A percentile compares a stretch with the other conserved stretches of the same genome.
Evolutionary conservation across 2,888 invertebrate species (phyloP).

Genomic region (Lymantria monacha): DNA sequence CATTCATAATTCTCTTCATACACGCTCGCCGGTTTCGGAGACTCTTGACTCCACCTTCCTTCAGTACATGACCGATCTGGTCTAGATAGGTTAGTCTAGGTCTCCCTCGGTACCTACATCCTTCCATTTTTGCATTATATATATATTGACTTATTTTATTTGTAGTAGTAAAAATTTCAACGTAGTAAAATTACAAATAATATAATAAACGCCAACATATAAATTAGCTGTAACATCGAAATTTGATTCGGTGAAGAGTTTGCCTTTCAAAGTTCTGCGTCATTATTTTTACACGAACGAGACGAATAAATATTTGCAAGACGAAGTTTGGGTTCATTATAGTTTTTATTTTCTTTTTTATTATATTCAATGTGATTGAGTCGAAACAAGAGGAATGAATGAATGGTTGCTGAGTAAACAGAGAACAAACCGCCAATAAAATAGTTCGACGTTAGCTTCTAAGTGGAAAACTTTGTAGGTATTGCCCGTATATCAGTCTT

Average conservation of each 20-base stretch:
- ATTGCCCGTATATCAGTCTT: conserved; percentile 58
- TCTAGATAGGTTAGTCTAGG: too few relatives aligned
- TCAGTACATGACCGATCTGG: too few relatives aligned
- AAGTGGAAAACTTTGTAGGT: conserved; percentile 61
- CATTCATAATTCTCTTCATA: too few relatives aligned
- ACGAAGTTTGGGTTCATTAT: conserved; percentile 66
- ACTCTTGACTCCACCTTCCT: too few relatives aligned
- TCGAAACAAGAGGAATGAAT: conserved; percentile 67
- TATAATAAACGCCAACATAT: conserved; percentile 39
- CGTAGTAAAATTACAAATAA: conserved; percentile 19
- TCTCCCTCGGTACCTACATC: too few relatives aligned
- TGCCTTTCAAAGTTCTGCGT: conserved; percentile 39
- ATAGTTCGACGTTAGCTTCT: conserved; percentile 57
- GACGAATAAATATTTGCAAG: conserved; percentile 68
- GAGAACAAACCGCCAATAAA: conserved; percentile 57
- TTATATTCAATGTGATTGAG: conserved; percentile 67
- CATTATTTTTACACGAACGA: conserved; percentile 53
- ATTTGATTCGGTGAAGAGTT: conserved; percentile 27
- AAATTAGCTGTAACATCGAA: conserved; percentile 46
- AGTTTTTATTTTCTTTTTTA: conserved; percentile 71
- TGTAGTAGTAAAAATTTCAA: conserved; percentile 11
- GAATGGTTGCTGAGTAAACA: conserved; percentile 46
- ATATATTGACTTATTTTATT: conserved; percentile 2
- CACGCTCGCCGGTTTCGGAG: too few relatives aligned
- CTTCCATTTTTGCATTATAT: too few relatives aligned